Conservation (phyloP, 2,888 invertebrate genomes). For the Malacosoma neustria region DNA sequence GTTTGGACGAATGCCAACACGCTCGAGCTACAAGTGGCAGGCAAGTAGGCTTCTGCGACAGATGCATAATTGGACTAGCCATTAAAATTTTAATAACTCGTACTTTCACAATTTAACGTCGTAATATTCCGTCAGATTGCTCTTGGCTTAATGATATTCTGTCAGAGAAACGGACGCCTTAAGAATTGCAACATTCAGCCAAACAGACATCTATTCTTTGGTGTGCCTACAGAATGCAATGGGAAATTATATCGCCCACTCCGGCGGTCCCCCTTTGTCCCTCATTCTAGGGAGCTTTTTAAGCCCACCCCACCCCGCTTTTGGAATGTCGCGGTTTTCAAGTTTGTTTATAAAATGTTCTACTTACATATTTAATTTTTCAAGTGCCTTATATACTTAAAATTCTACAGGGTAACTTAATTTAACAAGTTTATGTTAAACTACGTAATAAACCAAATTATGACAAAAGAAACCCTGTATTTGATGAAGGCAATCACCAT, state of each 20-base stretch:
- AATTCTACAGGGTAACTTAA: too few species aligned
- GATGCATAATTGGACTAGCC: slow-evolving; percentile 44
- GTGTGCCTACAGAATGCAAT: slow-evolving; percentile 34
- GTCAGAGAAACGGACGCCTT: too few species aligned
- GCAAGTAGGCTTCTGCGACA: slow-evolving; percentile 34
- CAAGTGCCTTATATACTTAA: too few species aligned
- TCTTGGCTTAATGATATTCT: too few species aligned
- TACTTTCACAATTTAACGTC: too few species aligned
- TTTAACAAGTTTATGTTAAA: too few species aligned
- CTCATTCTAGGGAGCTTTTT: slow-evolving; percentile 36
- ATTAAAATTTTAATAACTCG: slow-evolving; percentile 35
- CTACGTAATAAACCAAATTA: slow-evolving; percentile 6
- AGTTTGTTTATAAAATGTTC: slow-evolving; percentile 3
- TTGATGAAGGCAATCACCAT: slow-evolving; percentile 8
- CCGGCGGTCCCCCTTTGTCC: slow-evolving; percentile 29
- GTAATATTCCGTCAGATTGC: too few species aligned
- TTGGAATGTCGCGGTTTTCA: not conserved
- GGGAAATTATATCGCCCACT: slow-evolving; percentile 42
- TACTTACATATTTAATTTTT: slow-evolving; percentile 5
- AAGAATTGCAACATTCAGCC: too few species aligned
- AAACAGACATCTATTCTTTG: slow-evolving; percentile 29
- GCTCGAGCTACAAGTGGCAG: slow-evolving; percentile 61
- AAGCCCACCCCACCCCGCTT: slow-evolving; percentile 36
- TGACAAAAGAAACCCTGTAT: slow-evolving; percentile 9
- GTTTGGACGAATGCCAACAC: slow-evolving; percentile 52